These are phyloP conservation scores for Trimorus sp. DNA, from an alignment of 2,888 invertebrate species.

Conservation along the genomic window DNA sequence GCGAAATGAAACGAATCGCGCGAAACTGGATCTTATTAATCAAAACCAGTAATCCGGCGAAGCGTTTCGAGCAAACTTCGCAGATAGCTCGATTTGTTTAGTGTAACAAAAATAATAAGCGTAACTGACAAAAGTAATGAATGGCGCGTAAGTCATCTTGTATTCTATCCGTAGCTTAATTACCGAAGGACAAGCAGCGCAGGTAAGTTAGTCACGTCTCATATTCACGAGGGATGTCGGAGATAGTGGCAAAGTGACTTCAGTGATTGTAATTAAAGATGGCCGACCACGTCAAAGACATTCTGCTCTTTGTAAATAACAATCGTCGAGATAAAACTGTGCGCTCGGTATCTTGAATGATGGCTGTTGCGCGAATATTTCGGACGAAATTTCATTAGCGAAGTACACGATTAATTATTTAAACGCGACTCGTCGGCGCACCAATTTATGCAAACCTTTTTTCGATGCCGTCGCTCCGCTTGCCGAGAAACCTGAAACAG, in stretches of 20 bases:
- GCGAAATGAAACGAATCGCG: no score
- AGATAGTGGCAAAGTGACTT: slow-evolving; percentile 68
- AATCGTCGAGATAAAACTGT: slow-evolving; percentile 44
- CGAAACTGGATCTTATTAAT: no score
- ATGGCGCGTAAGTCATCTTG: slow-evolving; percentile 45
- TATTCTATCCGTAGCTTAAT: slow-evolving; percentile 58
- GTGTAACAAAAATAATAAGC: slow-evolving; percentile 6
- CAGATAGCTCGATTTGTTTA: neutral
- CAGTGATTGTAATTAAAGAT: slow-evolving; percentile 77
- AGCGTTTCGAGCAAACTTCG: neutral
- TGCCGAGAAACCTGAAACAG: neutral
- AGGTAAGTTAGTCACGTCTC: slow-evolving; percentile 62
- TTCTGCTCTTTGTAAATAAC: slow-evolving; percentile 53
- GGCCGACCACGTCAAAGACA: slow-evolving; percentile 62
- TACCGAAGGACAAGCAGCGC: slow-evolving; percentile 59
- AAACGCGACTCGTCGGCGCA: no score
- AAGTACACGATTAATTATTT: no score
- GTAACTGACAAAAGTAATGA: slow-evolving; percentile 29
- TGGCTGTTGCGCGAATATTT: slow-evolving; percentile 9
- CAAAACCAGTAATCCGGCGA: no score
- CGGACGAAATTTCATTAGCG: slow-evolving; percentile 10
- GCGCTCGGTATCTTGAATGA: slow-evolving; percentile 12
- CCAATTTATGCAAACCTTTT: no score
- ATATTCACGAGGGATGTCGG: slow-evolving; percentile 60
- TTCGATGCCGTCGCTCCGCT: no score